Conservation (phyloP, 2,888 invertebrate genomes). For the Anoncus sp. region DNA sequence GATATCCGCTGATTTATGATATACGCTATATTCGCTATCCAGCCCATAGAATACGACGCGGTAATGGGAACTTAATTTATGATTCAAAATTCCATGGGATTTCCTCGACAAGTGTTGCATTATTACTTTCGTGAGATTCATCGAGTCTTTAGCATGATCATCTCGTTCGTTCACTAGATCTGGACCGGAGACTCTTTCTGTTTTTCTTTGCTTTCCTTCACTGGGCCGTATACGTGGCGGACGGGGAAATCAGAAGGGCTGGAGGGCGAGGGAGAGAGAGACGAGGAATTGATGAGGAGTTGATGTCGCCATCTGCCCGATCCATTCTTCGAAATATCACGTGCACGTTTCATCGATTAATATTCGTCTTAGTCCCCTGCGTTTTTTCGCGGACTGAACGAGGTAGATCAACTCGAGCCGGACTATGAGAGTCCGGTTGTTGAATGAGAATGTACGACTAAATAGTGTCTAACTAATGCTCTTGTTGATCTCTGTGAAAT, state of each 20-base stretch:
- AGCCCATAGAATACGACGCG: conserved; percentile 24
- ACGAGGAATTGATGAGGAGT: conserved; percentile 37
- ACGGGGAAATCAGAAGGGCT: conserved; percentile 6
- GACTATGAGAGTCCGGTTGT: not conserved
- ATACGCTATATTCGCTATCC: conserved; percentile 1
- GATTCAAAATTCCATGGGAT: conserved; percentile 57
- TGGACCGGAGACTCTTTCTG: conserved; percentile 49
- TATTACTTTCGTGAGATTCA: conserved; percentile 69
- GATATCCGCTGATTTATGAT: conserved; percentile 17
- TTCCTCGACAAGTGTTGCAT: conserved; percentile 65
- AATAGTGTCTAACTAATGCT: not conserved
- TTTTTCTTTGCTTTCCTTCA: conserved; percentile 45
- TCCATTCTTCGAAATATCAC: conserved; percentile 67
- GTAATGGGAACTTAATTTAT: conserved; percentile 63
- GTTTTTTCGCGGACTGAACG: conserved; percentile 33
- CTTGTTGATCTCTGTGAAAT: not conserved
- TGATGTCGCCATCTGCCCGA: conserved; percentile 67
- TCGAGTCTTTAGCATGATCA: conserved; percentile 58
- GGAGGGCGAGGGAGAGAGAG: conserved; percentile 13
- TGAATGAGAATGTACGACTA: conserved; percentile 26
- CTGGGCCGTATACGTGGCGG: conserved; percentile 20
- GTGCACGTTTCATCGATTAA: conserved; percentile 68
- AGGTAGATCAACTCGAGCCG: not conserved
- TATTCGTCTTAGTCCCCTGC: conserved; percentile 54
- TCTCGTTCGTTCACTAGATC: conserved; percentile 34